phyloP scores from a whole-genome alignment of 2,888 invertebrate genomes.

The Hirtodrosophila histrioides region DNA sequence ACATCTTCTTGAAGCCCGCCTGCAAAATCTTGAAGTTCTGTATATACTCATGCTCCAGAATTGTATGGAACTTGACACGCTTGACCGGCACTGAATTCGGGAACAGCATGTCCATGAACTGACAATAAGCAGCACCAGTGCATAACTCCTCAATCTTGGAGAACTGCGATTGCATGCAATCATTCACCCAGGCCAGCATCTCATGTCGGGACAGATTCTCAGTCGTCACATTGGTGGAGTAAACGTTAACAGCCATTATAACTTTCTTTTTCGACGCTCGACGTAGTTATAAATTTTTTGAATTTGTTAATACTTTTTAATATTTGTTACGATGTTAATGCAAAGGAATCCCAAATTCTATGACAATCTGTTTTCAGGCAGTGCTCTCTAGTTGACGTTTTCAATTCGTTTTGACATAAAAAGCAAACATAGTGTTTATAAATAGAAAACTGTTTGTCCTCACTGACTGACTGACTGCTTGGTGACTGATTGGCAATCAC shows the following conservation, averaged over 20 bases:
- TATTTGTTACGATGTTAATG: no score
- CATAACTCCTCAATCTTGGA: constrained; percentile 99
- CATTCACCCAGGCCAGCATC: constrained; percentile 99
- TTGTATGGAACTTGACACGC: constrained; percentile 98
- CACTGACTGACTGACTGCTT: no score
- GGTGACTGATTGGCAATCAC: no score
- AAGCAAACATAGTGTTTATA: no score
- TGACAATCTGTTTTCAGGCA: no score
- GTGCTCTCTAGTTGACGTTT: no score
- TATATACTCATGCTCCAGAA: constrained; percentile 99
- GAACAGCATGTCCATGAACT: constrained; percentile 99
- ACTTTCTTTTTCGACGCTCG: no score
- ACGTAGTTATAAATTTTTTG: no score
- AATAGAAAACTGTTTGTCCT: no score
- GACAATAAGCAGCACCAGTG: constrained; percentile 98
- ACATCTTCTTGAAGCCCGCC: constrained; percentile 97
- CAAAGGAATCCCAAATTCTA: no score
- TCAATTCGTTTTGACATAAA: no score
- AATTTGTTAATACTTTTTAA: no score
- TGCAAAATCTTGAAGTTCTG: constrained; percentile 99
- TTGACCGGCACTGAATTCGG: constrained; percentile 94
- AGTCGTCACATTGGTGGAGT: constrained; percentile 98
- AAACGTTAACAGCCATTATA: constrained; percentile 90
- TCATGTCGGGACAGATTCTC: constrained; percentile 99
- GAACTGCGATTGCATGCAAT: constrained; percentile 95